Percentiles rank a stretch among this genome's conserved stretches.
phyloP scores from a whole-genome alignment of 2,797 vertebrate species.

The Trematomus bernacchii region DNA sequence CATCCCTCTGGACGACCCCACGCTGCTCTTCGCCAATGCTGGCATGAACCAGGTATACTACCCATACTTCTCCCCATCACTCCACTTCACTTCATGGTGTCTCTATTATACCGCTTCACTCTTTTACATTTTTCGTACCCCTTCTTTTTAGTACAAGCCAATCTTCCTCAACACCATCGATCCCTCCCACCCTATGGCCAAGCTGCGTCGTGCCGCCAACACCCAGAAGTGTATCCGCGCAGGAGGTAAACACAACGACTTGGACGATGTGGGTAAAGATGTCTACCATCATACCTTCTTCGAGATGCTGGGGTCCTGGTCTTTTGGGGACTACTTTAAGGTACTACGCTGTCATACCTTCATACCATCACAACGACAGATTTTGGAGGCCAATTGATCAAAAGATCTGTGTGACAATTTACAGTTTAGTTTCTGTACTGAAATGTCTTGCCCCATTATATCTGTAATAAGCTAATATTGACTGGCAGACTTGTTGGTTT shows the following conservation, averaged over 20 bases:
- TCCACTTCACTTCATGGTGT: neutral
- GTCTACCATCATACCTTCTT: constrained; percentile 99
- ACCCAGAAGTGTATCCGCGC: constrained; percentile 99
- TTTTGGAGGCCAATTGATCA: too few relatives aligned
- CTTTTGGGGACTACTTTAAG: constrained; percentile 99
- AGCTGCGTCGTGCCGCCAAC: constrained; percentile 93
- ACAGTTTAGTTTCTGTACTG: neutral
- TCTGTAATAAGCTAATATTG: neutral
- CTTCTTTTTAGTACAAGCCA: constrained; percentile 91
- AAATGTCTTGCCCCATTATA: neutral
- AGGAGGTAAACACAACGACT: constrained; percentile 98
- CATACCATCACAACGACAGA: too few relatives aligned
- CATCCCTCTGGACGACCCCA: constrained; percentile 96
- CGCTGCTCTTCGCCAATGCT: constrained; percentile 97
- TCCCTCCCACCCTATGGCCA: constrained; percentile 95
- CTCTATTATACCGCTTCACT: neutral
- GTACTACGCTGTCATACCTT: constrained; percentile 68
- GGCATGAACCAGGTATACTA: constrained; percentile 97
- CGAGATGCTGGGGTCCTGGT: constrained; percentile 99
- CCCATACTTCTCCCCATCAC: neutral
- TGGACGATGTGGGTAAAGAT: constrained; percentile 98
- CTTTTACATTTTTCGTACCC: neutral
- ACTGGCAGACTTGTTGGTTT: neutral
- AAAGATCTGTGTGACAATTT: neutral
- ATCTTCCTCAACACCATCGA: constrained; percentile 99